A percentile compares a stretch with the other conserved stretches of the same genome.
Evolutionary conservation across 2,113 vertebrate species (phyloP).

Genomic region (Penelope pileata): DNA sequence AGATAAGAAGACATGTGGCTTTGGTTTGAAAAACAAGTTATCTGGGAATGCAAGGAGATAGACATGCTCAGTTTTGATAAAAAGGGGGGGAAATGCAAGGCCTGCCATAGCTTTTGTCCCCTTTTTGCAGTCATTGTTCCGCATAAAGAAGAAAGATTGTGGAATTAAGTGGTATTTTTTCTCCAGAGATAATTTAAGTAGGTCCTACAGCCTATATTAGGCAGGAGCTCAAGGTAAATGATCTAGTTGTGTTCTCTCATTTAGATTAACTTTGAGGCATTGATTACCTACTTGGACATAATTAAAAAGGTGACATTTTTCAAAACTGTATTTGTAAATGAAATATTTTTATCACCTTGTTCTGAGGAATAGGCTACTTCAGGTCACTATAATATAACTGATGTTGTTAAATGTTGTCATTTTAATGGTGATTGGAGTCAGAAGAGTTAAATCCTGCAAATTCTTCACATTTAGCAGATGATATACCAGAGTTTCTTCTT

Average conservation of each 20-base stretch:
- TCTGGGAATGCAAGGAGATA: neutral
- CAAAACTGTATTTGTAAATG: neutral
- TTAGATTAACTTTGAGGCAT: conserved; percentile 27
- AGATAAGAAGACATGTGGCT: neutral
- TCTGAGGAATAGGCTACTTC: neutral
- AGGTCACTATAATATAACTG: neutral
- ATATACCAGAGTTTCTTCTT: neutral
- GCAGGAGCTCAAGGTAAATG: neutral
- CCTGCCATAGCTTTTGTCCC: neutral
- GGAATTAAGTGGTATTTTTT: neutral
- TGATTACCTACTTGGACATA: neutral
- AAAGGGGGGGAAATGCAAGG: neutral
- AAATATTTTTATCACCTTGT: neutral
- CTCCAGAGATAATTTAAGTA: conserved; percentile 40
- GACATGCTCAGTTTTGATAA: neutral
- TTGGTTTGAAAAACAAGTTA: neutral
- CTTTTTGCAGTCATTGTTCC: neutral
- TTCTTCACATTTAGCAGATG: neutral
- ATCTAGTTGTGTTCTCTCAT: neutral
- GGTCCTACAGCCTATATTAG: conserved; percentile 29
- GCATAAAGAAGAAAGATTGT: neutral
- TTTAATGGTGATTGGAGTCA: neutral
- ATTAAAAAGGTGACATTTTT: neutral
- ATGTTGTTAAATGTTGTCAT: neutral
- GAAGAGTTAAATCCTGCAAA: neutral